A percentile compares a stretch with the other conserved stretches of the same genome.
These are phyloP conservation scores for Pangasianodon hypophthalmus DNA, from an alignment of 2,113 vertebrate species.

Conservation along the genomic window DNA sequence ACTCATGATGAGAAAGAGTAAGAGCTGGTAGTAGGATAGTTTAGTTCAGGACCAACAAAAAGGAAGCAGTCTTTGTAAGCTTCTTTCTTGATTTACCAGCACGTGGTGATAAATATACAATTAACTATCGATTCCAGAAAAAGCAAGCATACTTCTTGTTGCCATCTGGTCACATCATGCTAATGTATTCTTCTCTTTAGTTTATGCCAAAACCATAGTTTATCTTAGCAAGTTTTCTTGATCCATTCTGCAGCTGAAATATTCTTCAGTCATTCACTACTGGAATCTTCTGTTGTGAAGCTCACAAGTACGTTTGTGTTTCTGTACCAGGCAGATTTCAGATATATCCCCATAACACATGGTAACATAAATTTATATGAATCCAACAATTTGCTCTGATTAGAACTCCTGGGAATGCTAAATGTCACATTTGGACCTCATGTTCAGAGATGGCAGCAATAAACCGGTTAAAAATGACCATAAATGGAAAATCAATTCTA, in stretches of 20 bases:
- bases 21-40: neutral
- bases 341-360: neutral
- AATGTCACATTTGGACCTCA: neutral
- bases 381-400: neutral
- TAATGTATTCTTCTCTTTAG: neutral
- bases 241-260: neutral
- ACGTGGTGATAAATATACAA: neutral
- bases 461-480: neutral
- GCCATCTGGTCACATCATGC: conserved; percentile 9
- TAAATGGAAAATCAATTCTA: neutral
- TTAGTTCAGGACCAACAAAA: conserved; percentile 11
- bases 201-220: conserved; percentile 5
- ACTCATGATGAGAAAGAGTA: conserved; percentile 9
- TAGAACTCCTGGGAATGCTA: neutral
- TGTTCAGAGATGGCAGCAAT: neutral
- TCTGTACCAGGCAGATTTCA: neutral
- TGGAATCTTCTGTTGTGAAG: neutral
- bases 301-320: neutral
- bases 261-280: neutral
- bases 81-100: neutral
- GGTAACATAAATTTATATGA: neutral
- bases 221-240: neutral
- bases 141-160: neutral
- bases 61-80: conserved; percentile 6
- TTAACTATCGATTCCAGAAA: neutral